phyloP scores from a whole-genome alignment of 1,140 invertebrate species.

The Drosophila rufa region DNA sequence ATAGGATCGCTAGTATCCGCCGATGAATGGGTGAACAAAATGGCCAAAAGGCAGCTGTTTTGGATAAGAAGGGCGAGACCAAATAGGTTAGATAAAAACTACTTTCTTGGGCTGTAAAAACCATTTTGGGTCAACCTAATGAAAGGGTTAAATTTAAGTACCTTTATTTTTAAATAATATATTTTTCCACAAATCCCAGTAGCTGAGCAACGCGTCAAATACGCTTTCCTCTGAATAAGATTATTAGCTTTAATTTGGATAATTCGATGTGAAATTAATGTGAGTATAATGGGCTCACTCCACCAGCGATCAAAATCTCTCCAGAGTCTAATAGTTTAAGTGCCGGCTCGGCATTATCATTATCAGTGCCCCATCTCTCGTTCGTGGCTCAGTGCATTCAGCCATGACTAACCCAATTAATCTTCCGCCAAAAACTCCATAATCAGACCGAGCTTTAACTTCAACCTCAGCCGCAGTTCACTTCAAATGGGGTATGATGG shows the following conservation, averaged over 20 bases:
- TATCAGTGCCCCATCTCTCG: slow-evolving; percentile 3
- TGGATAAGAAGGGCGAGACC: background rate
- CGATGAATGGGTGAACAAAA: slow-evolving; percentile 29
- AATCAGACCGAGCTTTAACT: background rate
- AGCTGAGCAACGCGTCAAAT: background rate
- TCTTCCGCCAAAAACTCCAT: background rate
- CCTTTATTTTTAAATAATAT: too few relatives aligned
- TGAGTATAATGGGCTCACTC: slow-evolving; percentile 14
- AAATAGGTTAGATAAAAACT: background rate
- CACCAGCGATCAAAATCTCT: background rate
- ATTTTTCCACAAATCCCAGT: background rate
- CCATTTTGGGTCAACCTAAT: too few relatives aligned
- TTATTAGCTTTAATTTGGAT: background rate
- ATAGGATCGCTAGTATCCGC: slow-evolving; percentile 14
- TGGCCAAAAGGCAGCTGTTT: slow-evolving; percentile 58
- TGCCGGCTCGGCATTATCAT: slow-evolving; percentile 1
- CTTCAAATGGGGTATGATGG: background rate
- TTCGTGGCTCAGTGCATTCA: background rate
- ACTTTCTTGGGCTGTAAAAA: background rate
- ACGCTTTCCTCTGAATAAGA: background rate
- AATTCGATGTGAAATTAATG: slow-evolving; percentile 1
- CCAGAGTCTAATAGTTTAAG: slow-evolving; percentile 3
- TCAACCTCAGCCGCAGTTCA: background rate
- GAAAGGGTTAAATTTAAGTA: too few relatives aligned
- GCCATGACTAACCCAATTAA: slow-evolving; percentile 37